These are phyloP conservation scores for Centrocercus urophasianus DNA, from an alignment of 2,113 vertebrate species.

Conservation along the genomic window DNA sequence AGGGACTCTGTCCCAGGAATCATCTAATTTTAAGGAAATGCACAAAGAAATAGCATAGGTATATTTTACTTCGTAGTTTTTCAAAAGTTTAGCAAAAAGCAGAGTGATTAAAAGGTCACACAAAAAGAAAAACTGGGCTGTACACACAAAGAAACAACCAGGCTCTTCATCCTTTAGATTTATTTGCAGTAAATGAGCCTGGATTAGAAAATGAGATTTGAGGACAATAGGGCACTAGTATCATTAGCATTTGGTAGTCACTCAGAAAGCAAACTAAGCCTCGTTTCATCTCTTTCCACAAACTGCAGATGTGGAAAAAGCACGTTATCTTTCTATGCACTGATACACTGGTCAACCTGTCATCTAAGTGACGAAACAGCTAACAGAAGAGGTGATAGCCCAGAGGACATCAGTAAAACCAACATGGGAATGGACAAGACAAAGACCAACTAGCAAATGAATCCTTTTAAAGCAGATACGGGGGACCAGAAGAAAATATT, in stretches of 20 bases:
- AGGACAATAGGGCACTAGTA: not conserved
- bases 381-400: not conserved
- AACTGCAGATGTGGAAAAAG: not conserved
- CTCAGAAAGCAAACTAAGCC: not conserved
- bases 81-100: not conserved
- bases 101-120: not conserved
- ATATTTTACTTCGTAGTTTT: not conserved
- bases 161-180: not conserved
- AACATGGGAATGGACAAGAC: not conserved
- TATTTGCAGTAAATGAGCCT: not conserved
- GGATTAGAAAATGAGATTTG: not conserved
- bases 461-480: not conserved
- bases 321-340: not conserved
- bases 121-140: not conserved
- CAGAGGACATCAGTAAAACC: not conserved
- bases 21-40: not conserved
- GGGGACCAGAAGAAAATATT: not conserved
- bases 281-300: not conserved
- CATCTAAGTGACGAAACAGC: not conserved
- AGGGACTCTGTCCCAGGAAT: not conserved
- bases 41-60: not conserved
- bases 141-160: not conserved
- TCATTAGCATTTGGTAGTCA: not conserved
- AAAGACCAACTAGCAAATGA: not conserved
- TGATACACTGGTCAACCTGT: not conserved